Percentiles rank a stretch among this genome's conserved stretches.
These are phyloP conservation scores for Oeneis ivallda DNA, from an alignment of 2,888 invertebrate genomes.

Conservation along the genomic window DNA sequence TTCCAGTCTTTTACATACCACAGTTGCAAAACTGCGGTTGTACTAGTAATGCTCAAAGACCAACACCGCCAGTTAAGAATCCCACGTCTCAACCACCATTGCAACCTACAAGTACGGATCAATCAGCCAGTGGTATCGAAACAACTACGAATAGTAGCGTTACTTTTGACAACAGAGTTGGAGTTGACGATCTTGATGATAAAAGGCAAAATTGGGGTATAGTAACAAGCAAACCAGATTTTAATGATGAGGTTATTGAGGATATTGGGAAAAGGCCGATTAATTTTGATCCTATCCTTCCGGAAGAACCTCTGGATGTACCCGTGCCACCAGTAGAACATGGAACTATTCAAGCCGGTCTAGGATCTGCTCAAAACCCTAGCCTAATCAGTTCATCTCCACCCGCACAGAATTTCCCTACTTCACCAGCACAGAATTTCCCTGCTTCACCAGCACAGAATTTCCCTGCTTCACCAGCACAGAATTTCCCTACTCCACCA, in stretches of 20 bases:
- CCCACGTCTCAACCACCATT: conserved; percentile 18
- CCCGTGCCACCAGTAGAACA: conserved; percentile 53
- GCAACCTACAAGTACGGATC: conserved; percentile 21
- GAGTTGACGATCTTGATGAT: conserved; percentile 61
- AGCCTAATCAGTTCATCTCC: neutral
- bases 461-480: neutral
- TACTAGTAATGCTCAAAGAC: conserved; percentile 17
- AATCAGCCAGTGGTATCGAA: conserved; percentile 13
- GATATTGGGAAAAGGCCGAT: conserved; percentile 61
- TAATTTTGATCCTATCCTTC: conserved; percentile 54
- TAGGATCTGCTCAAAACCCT: conserved; percentile 21
- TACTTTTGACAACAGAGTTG: conserved; percentile 49
- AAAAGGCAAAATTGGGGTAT: conserved; percentile 61
- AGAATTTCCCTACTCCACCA: neutral
- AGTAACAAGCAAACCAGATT: conserved; percentile 51
- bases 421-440: neutral
- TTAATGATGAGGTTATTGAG: conserved; percentile 47
- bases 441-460: neutral
- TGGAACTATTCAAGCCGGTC: conserved; percentile 48
- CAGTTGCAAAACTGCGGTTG: conserved; percentile 36
- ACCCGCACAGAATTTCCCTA: neutral
- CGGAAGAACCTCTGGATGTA: conserved; percentile 43
- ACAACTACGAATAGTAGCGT: conserved; percentile 36
- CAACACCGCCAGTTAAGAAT: conserved; percentile 21
- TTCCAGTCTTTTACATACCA: conserved; percentile 38